A percentile compares a stretch with the other conserved stretches of the same genome.
These are phyloP conservation scores for Pachydiplax longipennis DNA, from an alignment of 2,888 invertebrate genomes.

Conservation along the genomic window DNA sequence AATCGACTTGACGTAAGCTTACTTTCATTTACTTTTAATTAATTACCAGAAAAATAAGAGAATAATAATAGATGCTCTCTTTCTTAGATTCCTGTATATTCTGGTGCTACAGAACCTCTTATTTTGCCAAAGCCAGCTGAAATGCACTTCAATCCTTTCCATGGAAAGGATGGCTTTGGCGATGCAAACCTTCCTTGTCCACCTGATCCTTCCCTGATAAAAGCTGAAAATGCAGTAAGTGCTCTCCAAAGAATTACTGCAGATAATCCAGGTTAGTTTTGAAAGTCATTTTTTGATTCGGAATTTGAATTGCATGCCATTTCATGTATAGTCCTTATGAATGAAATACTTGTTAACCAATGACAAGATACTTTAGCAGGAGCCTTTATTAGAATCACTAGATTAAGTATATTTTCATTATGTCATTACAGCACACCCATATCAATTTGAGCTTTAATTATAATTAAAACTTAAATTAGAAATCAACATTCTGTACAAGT, in stretches of 20 bases:
- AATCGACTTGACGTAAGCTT: slow-evolving; percentile 49
- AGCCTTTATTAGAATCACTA: too few species aligned
- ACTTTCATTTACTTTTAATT: not conserved
- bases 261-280: slow-evolving; percentile 52
- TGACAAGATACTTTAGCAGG: too few species aligned
- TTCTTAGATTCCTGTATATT: slow-evolving; percentile 52
- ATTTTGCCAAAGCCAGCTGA: slow-evolving; percentile 43
- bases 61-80: not conserved
- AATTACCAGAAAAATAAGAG: not conserved
- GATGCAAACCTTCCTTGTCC: slow-evolving; percentile 50
- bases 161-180: slow-evolving; percentile 58
- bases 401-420: too few species aligned
- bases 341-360: not conserved
- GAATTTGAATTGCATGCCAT: not conserved
- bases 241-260: slow-evolving; percentile 52
- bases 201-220: slow-evolving; percentile 51
- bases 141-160: slow-evolving; percentile 51
- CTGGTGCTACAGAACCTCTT: slow-evolving; percentile 51
- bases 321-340: not conserved
- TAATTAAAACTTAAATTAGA: too few species aligned
- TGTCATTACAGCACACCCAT: too few species aligned
- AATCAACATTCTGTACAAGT: too few species aligned
- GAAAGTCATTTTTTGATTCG: not conserved
- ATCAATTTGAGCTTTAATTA: too few species aligned
- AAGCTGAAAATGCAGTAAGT: slow-evolving; percentile 52